Evolutionary conservation across 2,888 invertebrate species (phyloP), one percentile per base, ranked within the genome.

Genomic region (Stenchaetothrips biformis): DNA sequence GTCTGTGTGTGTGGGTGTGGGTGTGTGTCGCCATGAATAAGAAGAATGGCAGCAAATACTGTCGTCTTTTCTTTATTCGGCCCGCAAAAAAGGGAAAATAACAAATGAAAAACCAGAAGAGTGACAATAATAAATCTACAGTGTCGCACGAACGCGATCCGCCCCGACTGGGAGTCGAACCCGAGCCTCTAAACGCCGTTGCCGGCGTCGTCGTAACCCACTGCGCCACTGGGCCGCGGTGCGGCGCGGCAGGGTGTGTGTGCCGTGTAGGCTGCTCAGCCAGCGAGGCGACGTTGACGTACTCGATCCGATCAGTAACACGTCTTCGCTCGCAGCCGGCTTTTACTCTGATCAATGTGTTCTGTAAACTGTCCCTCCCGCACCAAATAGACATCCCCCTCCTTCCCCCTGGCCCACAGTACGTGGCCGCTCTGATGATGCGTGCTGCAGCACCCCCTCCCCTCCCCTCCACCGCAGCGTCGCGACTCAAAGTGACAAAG

Each of bases 401-500:
- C 53, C 53, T 1, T 13, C 13, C 53, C 53, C 53, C 6, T 18
- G 16, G 13, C 53, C 18, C 18, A 4, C 18, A 13, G 53, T 53
- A 53, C 53, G 53, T 53, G 53, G 4, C 53, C 13, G 13, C 13
- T 13, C 53, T 18, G 53, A 53, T 53, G 16, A 53, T 13, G 18
- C 53, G 53, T 53, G 53, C 53, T 18, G 53, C 53, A 11, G 53
- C 11, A 37, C 53, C 53, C 53, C 13, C 18, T 18, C 53, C 53
- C 53, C 53, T 4, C 37, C 37, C 4, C 37, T 4, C 37, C 37
- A 37, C 37, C 37, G 37, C 37, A n/a, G 67, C 21, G 37, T 37
- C 37, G 67, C 67, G 21, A 21, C 67, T 25, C 67, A 74, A 74
- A 74, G 67, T 74, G 67, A 74, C 67, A 74, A 74, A 74, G 67